Evolutionary conservation across 2,113 vertebrate species (phyloP).

Genomic region (Neofelis nebulosa): DNA sequence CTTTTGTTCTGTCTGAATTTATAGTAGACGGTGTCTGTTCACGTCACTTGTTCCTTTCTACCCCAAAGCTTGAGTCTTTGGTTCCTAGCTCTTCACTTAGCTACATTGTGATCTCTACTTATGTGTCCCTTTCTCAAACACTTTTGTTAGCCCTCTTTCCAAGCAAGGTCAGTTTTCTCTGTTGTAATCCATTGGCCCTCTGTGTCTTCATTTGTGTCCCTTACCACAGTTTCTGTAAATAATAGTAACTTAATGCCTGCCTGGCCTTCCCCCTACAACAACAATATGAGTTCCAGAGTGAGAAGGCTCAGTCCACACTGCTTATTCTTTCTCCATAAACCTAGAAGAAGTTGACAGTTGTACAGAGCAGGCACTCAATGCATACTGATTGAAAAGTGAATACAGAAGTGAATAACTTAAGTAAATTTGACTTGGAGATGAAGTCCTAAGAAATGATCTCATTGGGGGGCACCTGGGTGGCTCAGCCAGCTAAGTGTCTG

Average conservation of each 20-base stretch:
- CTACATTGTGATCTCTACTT: neutral
- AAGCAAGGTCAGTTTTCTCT: neutral
- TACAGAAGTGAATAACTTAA: neutral
- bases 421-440: neutral
- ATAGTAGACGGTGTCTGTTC: neutral
- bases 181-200: neutral
- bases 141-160: neutral
- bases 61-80: neutral
- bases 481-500: fast-evolving
- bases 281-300: neutral
- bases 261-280: neutral
- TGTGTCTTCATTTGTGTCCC: neutral
- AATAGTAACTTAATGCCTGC: neutral
- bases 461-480: neutral
- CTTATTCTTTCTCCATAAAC: neutral
- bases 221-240: neutral
- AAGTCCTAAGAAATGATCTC: neutral
- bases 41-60: neutral
- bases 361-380: neutral
- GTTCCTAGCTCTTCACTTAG: neutral
- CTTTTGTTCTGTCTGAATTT: neutral
- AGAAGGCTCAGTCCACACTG: neutral
- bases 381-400: neutral
- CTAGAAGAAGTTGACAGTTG: neutral
- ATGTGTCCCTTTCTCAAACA: neutral